These are phyloP conservation scores for Acyrthosiphon pisum DNA, from an alignment of 1,140 invertebrate genomes.

Conservation along the genomic window DNA sequence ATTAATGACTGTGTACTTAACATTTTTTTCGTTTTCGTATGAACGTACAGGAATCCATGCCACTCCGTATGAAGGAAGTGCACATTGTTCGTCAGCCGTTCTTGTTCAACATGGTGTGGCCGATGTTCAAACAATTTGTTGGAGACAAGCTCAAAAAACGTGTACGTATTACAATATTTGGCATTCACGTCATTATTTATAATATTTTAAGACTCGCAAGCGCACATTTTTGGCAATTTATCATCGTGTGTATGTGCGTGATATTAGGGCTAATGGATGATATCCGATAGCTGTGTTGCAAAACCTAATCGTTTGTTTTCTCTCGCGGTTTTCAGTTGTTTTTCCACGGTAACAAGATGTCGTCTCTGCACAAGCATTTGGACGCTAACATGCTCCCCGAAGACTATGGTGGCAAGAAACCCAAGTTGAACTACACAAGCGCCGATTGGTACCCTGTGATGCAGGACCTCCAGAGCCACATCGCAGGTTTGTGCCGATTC, in stretches of 20 bases:
- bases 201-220: neutral
- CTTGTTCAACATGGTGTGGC: constrained; percentile 87
- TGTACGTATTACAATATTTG: constrained; percentile 65
- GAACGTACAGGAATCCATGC: constrained; percentile 78
- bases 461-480: constrained; percentile 69
- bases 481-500: constrained; percentile 64
- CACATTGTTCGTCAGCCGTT: constrained; percentile 90
- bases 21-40: neutral
- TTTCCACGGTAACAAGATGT: constrained; percentile 80
- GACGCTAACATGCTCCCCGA: constrained; percentile 72
- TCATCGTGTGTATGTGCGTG: neutral
- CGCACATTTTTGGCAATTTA: neutral
- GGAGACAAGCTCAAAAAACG: constrained; percentile 82
- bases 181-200: constrained; percentile 60
- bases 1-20: neutral
- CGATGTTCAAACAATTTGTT: constrained; percentile 87
- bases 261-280: neutral
- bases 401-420: constrained; percentile 77
- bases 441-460: constrained; percentile 77
- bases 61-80: constrained; percentile 84
- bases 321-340: constrained; percentile 67
- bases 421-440: constrained; percentile 77
- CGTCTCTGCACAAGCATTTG: constrained; percentile 74
- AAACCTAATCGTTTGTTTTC: neutral
- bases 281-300: neutral